Evolutionary conservation across 1,140 invertebrate species (phyloP).

Genomic region (Ostrea denselamellosa): DNA sequence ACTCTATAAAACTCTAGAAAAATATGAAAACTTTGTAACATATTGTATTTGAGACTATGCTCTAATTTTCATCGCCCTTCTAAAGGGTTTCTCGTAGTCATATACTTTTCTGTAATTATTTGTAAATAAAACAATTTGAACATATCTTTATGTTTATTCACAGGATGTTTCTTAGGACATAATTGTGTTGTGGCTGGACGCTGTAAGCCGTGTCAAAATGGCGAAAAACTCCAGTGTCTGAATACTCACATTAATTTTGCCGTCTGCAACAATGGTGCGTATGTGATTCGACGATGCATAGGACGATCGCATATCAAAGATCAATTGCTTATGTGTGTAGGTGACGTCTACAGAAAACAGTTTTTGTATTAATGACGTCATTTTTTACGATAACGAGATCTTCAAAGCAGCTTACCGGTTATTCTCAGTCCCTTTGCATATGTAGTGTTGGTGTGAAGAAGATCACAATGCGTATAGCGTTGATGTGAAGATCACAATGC

Average conservation of each 20-base stretch:
- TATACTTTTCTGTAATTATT: no score
- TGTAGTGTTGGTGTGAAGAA: neutral
- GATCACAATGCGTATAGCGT: no score
- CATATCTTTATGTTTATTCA: neutral
- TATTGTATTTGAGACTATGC: no score
- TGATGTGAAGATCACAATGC: no score
- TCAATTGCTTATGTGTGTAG: constrained; percentile 32
- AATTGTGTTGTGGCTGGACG: constrained; percentile 46
- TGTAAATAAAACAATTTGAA: neutral
- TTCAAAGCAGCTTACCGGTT: neutral
- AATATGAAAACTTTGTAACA: no score
- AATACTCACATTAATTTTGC: constrained; percentile 49
- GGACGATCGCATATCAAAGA: constrained; percentile 31
- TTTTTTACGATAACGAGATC: neutral
- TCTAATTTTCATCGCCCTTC: no score
- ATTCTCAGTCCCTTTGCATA: neutral
- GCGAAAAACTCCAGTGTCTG: constrained; percentile 43
- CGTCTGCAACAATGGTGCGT: constrained; percentile 40
- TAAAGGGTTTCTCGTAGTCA: no score
- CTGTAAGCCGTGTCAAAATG: constrained; percentile 44
- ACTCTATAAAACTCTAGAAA: no score
- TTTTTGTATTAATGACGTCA: neutral
- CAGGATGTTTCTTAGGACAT: constrained; percentile 53
- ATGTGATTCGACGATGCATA: constrained; percentile 46
- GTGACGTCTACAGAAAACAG: neutral